Evolutionary conservation across 2,888 invertebrate species (phyloP).

Genomic region (Drosophila neutralis): DNA sequence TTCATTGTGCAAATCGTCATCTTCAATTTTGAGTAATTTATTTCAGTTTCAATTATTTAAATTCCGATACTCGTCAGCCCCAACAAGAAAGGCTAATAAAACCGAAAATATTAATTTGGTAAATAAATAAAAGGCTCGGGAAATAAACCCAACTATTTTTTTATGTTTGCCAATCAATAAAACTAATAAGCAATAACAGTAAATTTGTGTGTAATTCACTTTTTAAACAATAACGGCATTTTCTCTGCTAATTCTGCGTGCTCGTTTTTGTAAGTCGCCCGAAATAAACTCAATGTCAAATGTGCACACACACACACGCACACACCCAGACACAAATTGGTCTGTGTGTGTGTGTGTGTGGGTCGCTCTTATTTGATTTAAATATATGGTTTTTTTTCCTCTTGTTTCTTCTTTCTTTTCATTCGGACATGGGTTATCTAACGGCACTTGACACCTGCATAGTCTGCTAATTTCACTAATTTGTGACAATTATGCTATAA

Average conservation of each 20-base stretch:
- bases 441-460: slow-evolving; percentile 49
- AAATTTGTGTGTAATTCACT: slow-evolving; percentile 31
- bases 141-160: not conserved
- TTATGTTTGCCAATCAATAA: slow-evolving; percentile 32
- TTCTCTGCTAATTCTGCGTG: slow-evolving; percentile 39
- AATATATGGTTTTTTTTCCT: slow-evolving; percentile 28
- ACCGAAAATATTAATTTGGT: not conserved
- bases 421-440: slow-evolving; percentile 50
- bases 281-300: slow-evolving; percentile 82
- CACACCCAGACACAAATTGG: slow-evolving; percentile 16
- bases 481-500: slow-evolving; percentile 12
- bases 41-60: slow-evolving; percentile 26
- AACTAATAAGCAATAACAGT: slow-evolving; percentile 22
- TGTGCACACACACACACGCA: slow-evolving; percentile 20
- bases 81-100: not conserved
- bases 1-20: slow-evolving; percentile 33
- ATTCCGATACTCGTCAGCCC: not conserved
- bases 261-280: slow-evolving; percentile 58
- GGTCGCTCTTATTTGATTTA: slow-evolving; percentile 54
- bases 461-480: slow-evolving; percentile 37
- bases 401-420: slow-evolving; percentile 6
- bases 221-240: slow-evolving; percentile 54
- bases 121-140: not conserved
- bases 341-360: slow-evolving; percentile 29
- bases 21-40: slow-evolving; percentile 32